Percentiles rank a stretch among this genome's conserved stretches.
These are phyloP conservation scores for Melospiza georgiana DNA, from an alignment of 2,113 vertebrate genomes.

Conservation along the genomic window DNA sequence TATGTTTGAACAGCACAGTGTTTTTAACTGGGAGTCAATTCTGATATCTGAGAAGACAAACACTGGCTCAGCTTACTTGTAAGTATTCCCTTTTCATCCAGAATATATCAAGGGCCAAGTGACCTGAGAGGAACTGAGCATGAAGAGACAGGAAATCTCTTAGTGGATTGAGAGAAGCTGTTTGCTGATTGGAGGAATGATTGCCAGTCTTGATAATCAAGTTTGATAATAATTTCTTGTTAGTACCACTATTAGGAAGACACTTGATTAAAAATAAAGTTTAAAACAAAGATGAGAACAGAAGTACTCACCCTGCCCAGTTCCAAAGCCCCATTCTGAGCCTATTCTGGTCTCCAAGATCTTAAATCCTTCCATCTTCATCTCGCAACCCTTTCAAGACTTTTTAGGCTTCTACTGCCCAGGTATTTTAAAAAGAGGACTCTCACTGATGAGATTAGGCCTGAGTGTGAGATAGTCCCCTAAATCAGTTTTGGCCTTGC, in stretches of 20 bases:
- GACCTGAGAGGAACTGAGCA: not conserved
- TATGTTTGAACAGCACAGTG: not conserved
- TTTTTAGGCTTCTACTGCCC: not conserved
- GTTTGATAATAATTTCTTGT: not conserved
- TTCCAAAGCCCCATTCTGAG: not conserved
- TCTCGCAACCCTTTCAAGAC: not conserved
- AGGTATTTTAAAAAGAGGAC: not conserved
- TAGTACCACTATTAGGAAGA: not conserved
- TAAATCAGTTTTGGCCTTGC: not conserved
- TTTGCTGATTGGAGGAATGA: not conserved
- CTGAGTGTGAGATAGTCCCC: not conserved
- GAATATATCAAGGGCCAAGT: not conserved
- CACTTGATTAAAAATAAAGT: not conserved
- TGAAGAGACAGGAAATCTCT: not conserved
- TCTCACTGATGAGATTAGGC: not conserved
- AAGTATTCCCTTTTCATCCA: not conserved
- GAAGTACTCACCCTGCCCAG: not conserved
- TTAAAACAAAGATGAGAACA: not conserved
- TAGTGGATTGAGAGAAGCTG: not conserved
- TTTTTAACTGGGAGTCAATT: not conserved
- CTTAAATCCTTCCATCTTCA: not conserved
- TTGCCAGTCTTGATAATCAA: not conserved
- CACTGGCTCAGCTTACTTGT: not conserved
- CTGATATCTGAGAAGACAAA: not conserved
- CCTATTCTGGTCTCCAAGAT: not conserved